phyloP scores from a whole-genome alignment of 1,140 invertebrate genomes.

The Euglossa dilemma region DNA sequence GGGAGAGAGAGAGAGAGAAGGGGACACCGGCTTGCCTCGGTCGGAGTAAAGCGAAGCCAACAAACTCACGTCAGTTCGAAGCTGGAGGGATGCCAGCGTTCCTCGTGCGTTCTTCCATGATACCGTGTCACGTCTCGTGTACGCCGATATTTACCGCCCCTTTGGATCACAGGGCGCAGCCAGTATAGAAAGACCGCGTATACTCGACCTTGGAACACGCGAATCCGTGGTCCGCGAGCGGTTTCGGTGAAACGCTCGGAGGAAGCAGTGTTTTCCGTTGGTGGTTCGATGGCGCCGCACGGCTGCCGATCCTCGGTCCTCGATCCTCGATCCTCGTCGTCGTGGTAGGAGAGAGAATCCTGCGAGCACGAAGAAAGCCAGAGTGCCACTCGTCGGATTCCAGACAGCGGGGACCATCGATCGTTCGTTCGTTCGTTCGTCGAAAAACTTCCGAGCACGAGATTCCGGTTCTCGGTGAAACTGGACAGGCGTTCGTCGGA shows the following conservation, averaged over 20 bases:
- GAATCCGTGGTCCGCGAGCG: no score
- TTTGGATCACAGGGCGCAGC: not conserved
- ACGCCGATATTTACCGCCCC: not conserved
- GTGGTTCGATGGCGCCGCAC: no score
- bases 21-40: constrained; percentile 61
- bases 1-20: constrained; percentile 47
- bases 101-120: constrained; percentile 55
- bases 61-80: constrained; percentile 78
- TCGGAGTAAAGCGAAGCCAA: constrained; percentile 77
- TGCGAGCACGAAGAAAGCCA: not conserved
- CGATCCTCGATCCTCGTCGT: not conserved
- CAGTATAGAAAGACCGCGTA: not conserved
- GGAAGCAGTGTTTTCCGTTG: no score
- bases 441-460: no score
- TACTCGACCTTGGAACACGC: not conserved
- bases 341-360: not conserved
- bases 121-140: constrained; percentile 17
- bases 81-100: constrained; percentile 73
- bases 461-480: no score
- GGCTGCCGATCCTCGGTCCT: not conserved
- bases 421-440: no score
- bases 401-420: not conserved
- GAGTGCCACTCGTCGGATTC: not conserved
- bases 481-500: no score
- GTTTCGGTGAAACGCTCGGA: no score